phyloP scores from a whole-genome alignment of 1,140 invertebrate species.

The Bactericera cockerelli region DNA sequence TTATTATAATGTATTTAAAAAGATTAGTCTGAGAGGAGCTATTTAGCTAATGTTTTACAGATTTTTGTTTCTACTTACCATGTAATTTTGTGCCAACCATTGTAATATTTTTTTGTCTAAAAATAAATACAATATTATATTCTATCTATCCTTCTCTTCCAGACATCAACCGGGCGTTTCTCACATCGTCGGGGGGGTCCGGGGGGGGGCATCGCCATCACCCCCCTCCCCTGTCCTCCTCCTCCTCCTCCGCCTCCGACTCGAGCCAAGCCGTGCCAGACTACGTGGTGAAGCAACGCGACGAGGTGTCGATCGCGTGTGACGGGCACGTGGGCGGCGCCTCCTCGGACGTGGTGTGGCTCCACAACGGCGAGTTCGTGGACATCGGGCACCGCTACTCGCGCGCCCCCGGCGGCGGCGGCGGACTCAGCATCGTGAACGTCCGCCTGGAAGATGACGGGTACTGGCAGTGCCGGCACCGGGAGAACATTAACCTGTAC shows the following conservation, averaged over 20 bases:
- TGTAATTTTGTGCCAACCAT: no score
- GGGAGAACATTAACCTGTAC: constrained; percentile 38
- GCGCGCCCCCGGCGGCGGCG: constrained; percentile 35
- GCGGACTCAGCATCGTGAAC: constrained; percentile 46
- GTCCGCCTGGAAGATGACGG: constrained; percentile 50
- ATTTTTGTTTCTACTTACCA: no score
- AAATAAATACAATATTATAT: no score
- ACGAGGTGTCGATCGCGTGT: constrained; percentile 11
- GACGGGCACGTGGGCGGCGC: not conserved
- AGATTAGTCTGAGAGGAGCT: no score
- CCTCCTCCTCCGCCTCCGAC: not conserved
- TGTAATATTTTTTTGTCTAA: no score
- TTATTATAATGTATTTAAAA: no score
- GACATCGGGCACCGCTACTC: constrained; percentile 35
- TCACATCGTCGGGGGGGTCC: not conserved
- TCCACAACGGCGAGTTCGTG: constrained; percentile 31
- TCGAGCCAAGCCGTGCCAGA: not conserved
- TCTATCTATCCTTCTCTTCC: not conserved
- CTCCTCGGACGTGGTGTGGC: constrained; percentile 25
- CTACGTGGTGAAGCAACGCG: constrained; percentile 13
- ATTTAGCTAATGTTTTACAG: no score
- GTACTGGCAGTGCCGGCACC: constrained; percentile 47
- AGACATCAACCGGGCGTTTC: not conserved
- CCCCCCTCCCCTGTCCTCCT: not conserved
- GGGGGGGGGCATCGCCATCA: constrained; percentile 3